Percentiles rank a stretch among this genome's conserved stretches.
Evolutionary conservation across 2,797 vertebrate genomes (phyloP).

Genomic region (Bryconaethiops microstoma): DNA sequence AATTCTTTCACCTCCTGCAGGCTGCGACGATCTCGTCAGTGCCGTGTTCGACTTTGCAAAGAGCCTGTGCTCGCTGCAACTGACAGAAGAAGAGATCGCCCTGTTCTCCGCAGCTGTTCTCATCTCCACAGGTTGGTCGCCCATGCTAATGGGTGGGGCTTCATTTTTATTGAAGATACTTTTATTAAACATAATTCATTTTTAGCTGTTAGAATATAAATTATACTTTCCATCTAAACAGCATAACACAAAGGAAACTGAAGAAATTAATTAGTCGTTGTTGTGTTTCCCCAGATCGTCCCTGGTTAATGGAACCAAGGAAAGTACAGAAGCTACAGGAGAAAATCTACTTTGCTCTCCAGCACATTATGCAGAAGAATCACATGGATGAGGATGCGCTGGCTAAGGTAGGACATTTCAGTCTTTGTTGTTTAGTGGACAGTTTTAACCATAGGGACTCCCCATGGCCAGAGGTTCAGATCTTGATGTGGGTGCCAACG

Average conservation of each 20-base stretch:
- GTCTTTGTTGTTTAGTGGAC: neutral
- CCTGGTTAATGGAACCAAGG: slow-evolving; percentile 97
- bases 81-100: slow-evolving; percentile 98
- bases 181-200: no score
- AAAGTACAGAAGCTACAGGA: slow-evolving; percentile 99
- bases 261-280: slow-evolving; percentile 5
- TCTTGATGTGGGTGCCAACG: no score
- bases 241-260: neutral
- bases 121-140: slow-evolving; percentile 93
- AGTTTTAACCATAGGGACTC: neutral
- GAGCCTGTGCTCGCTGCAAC: slow-evolving; percentile 96
- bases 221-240: neutral
- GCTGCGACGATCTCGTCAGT: slow-evolving; percentile 97
- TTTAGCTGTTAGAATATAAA: neutral
- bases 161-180: neutral
- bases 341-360: slow-evolving; percentile 99
- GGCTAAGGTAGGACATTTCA: slow-evolving; percentile 84
- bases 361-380: slow-evolving; percentile 99
- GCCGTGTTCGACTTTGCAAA: slow-evolving; percentile 99
- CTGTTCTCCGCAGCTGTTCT: slow-evolving; percentile 98
- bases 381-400: slow-evolving; percentile 96
- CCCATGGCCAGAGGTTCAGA: neutral
- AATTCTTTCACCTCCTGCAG: slow-evolving; percentile 68
- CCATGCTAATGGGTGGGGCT: neutral
- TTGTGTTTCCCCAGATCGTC: slow-evolving; percentile 81